Evolutionary conservation across 2,113 vertebrate species (phyloP).

Genomic region (Phalacrocorax aristotelis): DNA sequence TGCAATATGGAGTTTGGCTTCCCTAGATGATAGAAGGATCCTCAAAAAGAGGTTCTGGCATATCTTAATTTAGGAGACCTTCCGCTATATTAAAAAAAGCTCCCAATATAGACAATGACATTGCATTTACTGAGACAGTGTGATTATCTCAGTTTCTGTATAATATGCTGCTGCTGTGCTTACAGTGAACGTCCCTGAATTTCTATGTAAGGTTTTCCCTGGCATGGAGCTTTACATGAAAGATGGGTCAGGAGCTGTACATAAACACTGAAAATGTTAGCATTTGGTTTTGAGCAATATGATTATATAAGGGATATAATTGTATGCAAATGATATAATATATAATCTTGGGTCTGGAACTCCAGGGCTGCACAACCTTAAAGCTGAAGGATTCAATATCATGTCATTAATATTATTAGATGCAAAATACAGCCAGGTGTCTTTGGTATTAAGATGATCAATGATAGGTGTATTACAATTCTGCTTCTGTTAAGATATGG

Average conservation of each 20-base stretch:
- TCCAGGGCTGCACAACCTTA: neutral
- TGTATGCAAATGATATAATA: neutral
- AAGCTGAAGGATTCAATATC: neutral
- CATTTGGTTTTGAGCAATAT: neutral
- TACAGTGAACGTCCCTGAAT: neutral
- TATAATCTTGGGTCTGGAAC: conserved; percentile 1
- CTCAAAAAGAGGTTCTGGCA: neutral
- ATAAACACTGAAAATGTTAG: neutral
- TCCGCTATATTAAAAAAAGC: neutral
- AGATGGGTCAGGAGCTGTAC: neutral
- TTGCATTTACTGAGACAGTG: neutral
- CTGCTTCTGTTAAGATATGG: neutral
- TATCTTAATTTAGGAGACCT: neutral
- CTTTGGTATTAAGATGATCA: neutral
- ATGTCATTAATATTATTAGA: neutral
- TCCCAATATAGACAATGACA: neutral
- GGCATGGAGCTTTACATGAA: neutral
- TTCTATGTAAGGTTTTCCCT: neutral
- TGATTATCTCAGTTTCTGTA: neutral
- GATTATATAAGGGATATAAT: neutral
- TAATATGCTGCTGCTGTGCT: conserved; percentile 6
- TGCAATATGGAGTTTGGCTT: neutral
- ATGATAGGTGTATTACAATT: neutral
- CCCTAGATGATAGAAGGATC: neutral
- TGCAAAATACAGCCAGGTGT: neutral